phyloP scores from a whole-genome alignment of 92 coral and sea anemone genomes.

The Micromussa lordhowensis region DNA sequence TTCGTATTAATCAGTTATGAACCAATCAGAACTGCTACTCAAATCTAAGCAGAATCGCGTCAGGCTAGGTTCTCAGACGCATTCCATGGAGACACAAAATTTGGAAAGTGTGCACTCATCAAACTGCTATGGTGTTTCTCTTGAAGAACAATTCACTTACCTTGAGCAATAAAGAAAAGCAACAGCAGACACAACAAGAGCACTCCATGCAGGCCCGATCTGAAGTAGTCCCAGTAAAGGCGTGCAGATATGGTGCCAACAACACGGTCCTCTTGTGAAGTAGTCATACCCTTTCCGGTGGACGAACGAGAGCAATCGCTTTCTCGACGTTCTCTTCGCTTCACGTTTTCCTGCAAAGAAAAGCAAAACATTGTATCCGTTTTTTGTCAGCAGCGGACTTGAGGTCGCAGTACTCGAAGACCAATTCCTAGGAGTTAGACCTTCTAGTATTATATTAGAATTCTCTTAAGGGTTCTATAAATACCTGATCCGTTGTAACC shows the following conservation, averaged over 20 bases:
- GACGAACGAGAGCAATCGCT: constrained; percentile 61
- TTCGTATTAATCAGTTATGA: too few relatives aligned
- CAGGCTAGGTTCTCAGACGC: too few relatives aligned
- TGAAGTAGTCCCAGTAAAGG: constrained; percentile 86
- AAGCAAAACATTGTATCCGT: not conserved
- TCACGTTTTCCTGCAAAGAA: constrained; percentile 54
- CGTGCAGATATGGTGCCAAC: constrained; percentile 85
- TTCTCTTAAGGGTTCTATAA: not conserved
- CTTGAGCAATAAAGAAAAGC: constrained; percentile 86
- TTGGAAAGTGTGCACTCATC: not conserved
- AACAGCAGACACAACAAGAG: constrained; percentile 67
- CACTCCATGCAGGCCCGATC: constrained; percentile 81
- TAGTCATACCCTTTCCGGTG: constrained; percentile 62
- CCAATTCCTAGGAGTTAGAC: not conserved
- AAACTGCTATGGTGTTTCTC: not conserved
- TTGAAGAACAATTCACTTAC: constrained; percentile 24
- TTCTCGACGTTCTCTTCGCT: constrained; percentile 69
- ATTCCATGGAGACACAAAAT: too few relatives aligned
- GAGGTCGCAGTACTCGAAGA: too few relatives aligned
- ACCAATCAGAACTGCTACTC: too few relatives aligned
- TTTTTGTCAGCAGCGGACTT: not conserved
- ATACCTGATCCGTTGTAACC: constrained; percentile 58
- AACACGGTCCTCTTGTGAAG: constrained; percentile 77
- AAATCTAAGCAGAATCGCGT: too few relatives aligned
- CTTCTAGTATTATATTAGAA: not conserved